These are phyloP conservation scores for Sycophaga agraensis DNA, from an alignment of 1,140 invertebrate species.

Conservation along the genomic window DNA sequence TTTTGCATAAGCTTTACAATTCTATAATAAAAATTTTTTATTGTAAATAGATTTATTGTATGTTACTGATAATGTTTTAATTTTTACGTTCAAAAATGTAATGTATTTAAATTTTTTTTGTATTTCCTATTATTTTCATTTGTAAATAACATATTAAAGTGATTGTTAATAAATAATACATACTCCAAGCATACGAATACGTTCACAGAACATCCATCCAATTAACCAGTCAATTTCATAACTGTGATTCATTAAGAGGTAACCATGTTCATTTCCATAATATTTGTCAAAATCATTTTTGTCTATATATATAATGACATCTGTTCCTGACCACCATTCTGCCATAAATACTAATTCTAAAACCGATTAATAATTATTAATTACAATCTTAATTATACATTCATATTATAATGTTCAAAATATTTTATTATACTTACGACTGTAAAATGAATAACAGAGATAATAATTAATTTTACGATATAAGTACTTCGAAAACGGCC, in stretches of 20 bases:
- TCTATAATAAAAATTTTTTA: slow-evolving; percentile 65
- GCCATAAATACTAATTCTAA: slow-evolving; percentile 88
- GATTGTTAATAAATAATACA: slow-evolving; percentile 46
- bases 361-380: slow-evolving; percentile 38
- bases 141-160: not conserved
- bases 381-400: not conserved
- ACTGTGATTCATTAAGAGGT: slow-evolving; percentile 91
- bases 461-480: slow-evolving; percentile 92
- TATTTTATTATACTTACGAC: slow-evolving; percentile 72
- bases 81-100: too few relatives aligned
- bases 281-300: slow-evolving; percentile 76
- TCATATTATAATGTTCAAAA: slow-evolving; percentile 9
- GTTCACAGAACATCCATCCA: slow-evolving; percentile 84
- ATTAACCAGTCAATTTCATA: slow-evolving; percentile 96
- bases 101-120: too few relatives aligned
- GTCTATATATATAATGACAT: slow-evolving; percentile 74
- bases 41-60: too few relatives aligned
- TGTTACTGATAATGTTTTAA: too few relatives aligned
- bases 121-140: too few relatives aligned
- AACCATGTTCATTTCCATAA: slow-evolving; percentile 85
- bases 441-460: slow-evolving; percentile 84
- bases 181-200: slow-evolving; percentile 76
- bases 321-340: slow-evolving; percentile 89
- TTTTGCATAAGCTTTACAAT: slow-evolving; percentile 94
- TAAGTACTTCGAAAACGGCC: slow-evolving; percentile 71